Conservation (phyloP, 2,888 invertebrate species). For the Melinopterus prodromus region DNA sequence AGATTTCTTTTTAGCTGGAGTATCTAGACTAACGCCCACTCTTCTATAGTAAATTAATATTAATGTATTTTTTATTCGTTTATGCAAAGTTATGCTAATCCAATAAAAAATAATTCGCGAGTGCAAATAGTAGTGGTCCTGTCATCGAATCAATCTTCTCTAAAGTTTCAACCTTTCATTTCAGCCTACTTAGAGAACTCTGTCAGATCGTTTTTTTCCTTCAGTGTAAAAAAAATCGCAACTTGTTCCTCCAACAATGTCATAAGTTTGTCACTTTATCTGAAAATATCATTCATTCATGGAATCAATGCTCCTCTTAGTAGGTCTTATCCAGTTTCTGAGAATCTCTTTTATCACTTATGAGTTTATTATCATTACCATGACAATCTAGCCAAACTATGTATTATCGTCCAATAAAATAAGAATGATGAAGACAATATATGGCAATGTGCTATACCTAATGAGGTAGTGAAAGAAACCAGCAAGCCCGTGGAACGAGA, state of each 20-base stretch:
- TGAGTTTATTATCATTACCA: not conserved
- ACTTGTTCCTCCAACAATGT: too few species aligned
- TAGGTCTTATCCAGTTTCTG: not conserved
- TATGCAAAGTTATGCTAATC: not conserved
- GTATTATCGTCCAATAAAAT: too few species aligned
- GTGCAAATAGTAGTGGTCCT: not conserved
- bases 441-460: too few species aligned
- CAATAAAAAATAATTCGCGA: not conserved
- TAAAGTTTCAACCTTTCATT: too few species aligned
- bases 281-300: not conserved
- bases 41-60: not conserved
- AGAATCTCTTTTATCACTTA: not conserved
- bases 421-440: too few species aligned
- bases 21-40: not conserved
- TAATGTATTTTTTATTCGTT: not conserved
- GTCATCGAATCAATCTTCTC: too few species aligned
- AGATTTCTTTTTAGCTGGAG: not conserved
- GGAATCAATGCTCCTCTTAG: not conserved
- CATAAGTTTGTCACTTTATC: too few species aligned
- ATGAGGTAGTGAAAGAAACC: too few species aligned
- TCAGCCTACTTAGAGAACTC: too few species aligned
- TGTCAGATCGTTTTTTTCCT: too few species aligned
- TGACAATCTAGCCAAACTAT: too few species aligned
- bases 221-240: too few species aligned
- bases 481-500: not conserved